Conservation (phyloP, 2,113 vertebrate species). For the Todiramphus saurophagus region DNA sequence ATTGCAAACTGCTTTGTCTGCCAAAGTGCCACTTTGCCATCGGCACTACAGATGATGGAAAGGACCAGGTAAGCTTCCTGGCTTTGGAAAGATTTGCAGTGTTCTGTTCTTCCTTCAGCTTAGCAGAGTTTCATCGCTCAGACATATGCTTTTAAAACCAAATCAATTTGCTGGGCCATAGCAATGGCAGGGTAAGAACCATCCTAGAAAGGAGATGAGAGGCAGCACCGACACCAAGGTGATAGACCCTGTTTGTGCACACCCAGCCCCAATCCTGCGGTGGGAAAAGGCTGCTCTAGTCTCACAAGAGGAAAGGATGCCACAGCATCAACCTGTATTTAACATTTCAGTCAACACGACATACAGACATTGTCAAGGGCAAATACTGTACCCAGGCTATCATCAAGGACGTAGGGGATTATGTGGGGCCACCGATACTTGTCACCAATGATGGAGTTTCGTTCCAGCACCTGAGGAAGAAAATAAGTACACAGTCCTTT, state of each 20-base stretch:
- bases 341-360: neutral
- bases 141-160: neutral
- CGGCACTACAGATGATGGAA: neutral
- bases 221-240: neutral
- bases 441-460: conserved; percentile 89
- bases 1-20: neutral
- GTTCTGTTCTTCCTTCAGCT: neutral
- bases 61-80: neutral
- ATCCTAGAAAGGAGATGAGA: neutral
- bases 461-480: conserved; percentile 65
- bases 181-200: neutral
- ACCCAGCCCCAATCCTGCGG: neutral
- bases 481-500: neutral
- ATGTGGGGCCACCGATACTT: conserved; percentile 86
- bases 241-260: accelerated
- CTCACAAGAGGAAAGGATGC: neutral
- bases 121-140: neutral
- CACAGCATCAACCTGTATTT: neutral
- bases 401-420: conserved; percentile 88
- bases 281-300: neutral
- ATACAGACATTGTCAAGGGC: neutral
- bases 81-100: neutral
- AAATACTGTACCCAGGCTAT: conserved; percentile 83
- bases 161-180: neutral
- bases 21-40: neutral